Evolutionary conservation across 92 coral and sea anemone species (phyloP), one percentile per base, ranked within the genome.

Genomic region (Palythoa heliodiscus): DNA sequence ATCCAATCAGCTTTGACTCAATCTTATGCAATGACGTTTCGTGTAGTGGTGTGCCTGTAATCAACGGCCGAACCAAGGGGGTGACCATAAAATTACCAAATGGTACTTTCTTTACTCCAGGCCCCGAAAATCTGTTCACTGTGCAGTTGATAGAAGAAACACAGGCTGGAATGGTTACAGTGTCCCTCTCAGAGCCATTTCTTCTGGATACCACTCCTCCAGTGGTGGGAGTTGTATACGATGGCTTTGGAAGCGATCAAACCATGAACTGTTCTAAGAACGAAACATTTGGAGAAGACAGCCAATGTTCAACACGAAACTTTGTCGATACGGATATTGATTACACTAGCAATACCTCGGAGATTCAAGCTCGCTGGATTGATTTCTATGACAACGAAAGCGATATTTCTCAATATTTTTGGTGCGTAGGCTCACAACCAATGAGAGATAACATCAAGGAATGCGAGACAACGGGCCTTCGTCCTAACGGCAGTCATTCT

Each of bases 301-400:
- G 93, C 39, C 99, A 93, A 82, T 97, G 99, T 58, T 94, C 99
- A 12, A 94, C 95, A 23, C 94, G 99, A 9, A 89, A 88, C 73
- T 93, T 97, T 73, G 86, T 90, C 64, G 98, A 97, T 35, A 93
- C 99, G 1, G 99, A 97, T 77, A 78, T 97, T 24, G 98, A 97
- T 73, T 97, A 79, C 83, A 97, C 99, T 2, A 94, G 95, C 85
- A 93, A 91, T 76, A 93, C 99, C 15, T 76, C 94, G 5, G 93
- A 88, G 77, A 64, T 95, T 71, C 91, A 95, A 76, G 93, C 99
- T 43, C 87, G 98, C 7, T 97, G 99, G 99, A 87, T 97, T 48
- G 99, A 94, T 82, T 97, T 97, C 85, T 88, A 90, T 35, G 99
- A 97, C 75, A 93, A 89, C 57, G 98, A 97, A 50, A 97, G 99